phyloP scores from a whole-genome alignment of 2,888 invertebrate genomes.

The Drosophila cracens region DNA sequence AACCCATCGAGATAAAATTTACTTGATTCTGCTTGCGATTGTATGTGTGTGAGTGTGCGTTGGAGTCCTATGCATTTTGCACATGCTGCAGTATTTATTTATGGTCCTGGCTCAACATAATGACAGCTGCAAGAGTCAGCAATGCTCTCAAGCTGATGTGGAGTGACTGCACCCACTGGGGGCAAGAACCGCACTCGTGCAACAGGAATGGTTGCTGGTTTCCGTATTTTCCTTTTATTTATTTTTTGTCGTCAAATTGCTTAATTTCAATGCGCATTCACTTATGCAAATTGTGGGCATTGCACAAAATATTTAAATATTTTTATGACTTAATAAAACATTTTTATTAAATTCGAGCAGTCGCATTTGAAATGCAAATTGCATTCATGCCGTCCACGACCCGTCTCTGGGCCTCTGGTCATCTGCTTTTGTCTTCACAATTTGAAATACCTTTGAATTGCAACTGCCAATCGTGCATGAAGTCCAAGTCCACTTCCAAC shows the following conservation, averaged over 20 bases:
- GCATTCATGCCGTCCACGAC: slow-evolving; percentile 52
- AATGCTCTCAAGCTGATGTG: slow-evolving; percentile 5
- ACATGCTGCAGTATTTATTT: slow-evolving; percentile 46
- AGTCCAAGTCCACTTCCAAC: slow-evolving; percentile 43
- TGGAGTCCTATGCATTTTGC: slow-evolving; percentile 28
- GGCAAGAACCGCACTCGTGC: slow-evolving; percentile 53
- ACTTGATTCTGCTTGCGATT: slow-evolving; percentile 72
- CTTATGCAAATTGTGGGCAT: slow-evolving; percentile 66
- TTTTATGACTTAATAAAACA: slow-evolving; percentile 80
- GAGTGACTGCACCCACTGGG: slow-evolving; percentile 41
- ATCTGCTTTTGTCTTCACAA: slow-evolving; percentile 49
- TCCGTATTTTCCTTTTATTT: not conserved
- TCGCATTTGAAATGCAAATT: slow-evolving; percentile 73
- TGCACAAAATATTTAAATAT: slow-evolving; percentile 59
- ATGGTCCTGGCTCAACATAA: slow-evolving; percentile 40
- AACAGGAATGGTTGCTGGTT: slow-evolving; percentile 66
- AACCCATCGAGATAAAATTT: slow-evolving; percentile 64
- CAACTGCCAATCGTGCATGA: slow-evolving; percentile 83
- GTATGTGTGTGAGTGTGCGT: slow-evolving; percentile 13
- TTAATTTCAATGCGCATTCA: slow-evolving; percentile 76
- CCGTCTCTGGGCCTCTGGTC: slow-evolving; percentile 16
- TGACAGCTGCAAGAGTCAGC: slow-evolving; percentile 28
- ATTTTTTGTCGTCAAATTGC: slow-evolving; percentile 58
- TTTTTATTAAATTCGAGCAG: slow-evolving; percentile 80
- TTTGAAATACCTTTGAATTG: slow-evolving; percentile 81